Evolutionary conservation across 2,113 vertebrate species (phyloP).

Genomic region (Columba janthina): DNA sequence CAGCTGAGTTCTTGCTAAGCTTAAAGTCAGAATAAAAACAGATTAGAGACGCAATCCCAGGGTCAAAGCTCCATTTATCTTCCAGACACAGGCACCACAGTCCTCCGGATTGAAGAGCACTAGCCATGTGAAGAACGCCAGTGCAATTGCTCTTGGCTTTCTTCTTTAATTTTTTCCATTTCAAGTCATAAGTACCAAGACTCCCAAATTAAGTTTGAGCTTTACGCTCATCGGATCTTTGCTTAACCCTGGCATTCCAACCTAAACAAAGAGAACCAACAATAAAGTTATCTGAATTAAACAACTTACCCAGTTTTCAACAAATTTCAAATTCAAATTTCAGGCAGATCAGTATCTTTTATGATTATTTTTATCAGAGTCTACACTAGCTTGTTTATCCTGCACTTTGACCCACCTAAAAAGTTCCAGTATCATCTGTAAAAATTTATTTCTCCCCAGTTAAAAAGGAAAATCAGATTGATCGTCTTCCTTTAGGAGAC

Average conservation of each 20-base stretch:
- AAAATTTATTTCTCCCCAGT: background rate
- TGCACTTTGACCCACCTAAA: background rate
- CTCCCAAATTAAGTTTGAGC: background rate
- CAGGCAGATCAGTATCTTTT: background rate
- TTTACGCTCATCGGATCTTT: background rate
- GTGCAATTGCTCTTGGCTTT: background rate
- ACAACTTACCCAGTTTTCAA: background rate
- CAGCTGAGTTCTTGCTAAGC: background rate
- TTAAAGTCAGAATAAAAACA: background rate
- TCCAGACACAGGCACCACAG: background rate
- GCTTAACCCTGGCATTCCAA: background rate
- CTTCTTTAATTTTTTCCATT: background rate
- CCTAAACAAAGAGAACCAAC: background rate
- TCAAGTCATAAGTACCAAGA: background rate
- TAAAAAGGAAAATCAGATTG: background rate
- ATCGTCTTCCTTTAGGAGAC: background rate
- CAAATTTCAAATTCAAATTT: background rate
- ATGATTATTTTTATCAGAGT: background rate
- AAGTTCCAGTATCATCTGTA: background rate
- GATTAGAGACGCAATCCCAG: background rate
- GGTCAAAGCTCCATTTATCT: background rate
- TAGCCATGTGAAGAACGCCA: background rate
- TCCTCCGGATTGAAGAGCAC: background rate
- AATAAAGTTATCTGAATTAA: accelerated
- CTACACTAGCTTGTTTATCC: background rate